These are phyloP conservation scores for Alentia gelatinosa DNA, from an alignment of 2,888 invertebrate species.

Conservation along the genomic window DNA sequence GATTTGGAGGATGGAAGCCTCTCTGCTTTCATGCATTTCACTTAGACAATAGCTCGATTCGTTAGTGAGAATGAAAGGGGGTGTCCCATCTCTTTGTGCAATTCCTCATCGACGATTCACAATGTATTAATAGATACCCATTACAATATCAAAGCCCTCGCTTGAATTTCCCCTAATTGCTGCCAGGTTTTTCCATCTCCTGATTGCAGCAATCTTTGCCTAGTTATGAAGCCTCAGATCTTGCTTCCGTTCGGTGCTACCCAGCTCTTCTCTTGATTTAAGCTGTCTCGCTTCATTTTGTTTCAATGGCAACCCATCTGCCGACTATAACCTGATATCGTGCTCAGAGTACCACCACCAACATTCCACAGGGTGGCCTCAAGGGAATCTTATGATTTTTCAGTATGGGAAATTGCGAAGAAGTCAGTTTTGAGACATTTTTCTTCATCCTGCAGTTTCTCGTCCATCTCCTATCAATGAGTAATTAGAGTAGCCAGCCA, in stretches of 20 bases:
- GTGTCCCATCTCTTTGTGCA: not conserved
- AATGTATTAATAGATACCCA: not conserved
- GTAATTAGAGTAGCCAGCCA: too few species aligned
- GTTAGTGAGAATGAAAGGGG: not conserved
- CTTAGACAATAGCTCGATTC: slow-evolving; percentile 3
- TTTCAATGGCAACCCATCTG: not conserved
- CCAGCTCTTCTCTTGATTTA: not conserved
- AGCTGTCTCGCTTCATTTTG: not conserved
- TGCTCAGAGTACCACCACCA: too few species aligned
- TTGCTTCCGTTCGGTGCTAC: not conserved
- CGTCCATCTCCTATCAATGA: too few species aligned
- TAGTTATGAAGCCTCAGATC: slow-evolving; percentile 22
- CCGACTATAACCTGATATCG: too few species aligned
- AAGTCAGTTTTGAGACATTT: too few species aligned
- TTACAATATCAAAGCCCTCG: not conserved
- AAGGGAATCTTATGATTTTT: too few species aligned
- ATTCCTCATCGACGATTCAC: not conserved
- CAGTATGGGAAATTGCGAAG: too few species aligned
- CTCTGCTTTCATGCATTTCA: not conserved
- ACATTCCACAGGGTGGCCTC: too few species aligned
- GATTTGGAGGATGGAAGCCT: not conserved
- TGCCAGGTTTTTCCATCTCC: not conserved
- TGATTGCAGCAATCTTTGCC: slow-evolving; percentile 11
- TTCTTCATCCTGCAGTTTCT: too few species aligned
- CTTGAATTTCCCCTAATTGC: not conserved